Conservation (phyloP, 30 jellyfish, hydroid and myxozoan species). For the Hydractinia symbiolongicarpus region DNA sequence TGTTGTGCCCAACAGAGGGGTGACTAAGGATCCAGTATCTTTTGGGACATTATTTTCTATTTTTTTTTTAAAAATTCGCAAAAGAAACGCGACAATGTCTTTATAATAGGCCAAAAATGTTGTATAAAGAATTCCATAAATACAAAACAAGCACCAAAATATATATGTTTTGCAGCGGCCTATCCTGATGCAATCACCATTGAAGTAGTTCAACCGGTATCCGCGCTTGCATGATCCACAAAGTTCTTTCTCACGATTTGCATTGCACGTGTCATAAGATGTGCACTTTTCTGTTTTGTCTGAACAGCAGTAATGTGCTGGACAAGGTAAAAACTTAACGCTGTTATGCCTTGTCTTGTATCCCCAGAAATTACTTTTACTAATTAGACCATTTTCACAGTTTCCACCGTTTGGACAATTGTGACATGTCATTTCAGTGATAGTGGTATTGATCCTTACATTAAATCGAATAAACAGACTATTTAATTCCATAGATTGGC, state of each 20-base stretch:
- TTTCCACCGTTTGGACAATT: slow-evolving; percentile 2
- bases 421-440: too few species aligned
- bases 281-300: not conserved
- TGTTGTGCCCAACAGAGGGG: too few species aligned
- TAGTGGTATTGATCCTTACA: too few species aligned
- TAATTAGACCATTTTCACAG: not conserved
- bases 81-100: not conserved
- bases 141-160: slow-evolving; percentile 17
- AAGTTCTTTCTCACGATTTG: not conserved
- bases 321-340: slow-evolving; percentile 10
- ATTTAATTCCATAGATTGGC: too few species aligned
- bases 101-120: too few species aligned
- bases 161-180: not conserved
- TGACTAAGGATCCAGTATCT: too few species aligned
- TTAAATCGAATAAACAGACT: too few species aligned
- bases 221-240: slow-evolving; percentile 15
- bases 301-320: slow-evolving; percentile 6
- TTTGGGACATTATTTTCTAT: not conserved
- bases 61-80: not conserved
- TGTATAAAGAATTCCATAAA: not conserved
- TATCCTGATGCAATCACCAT: not conserved
- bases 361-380: slow-evolving; percentile 21
- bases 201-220: not conserved
- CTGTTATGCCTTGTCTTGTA: too few species aligned
- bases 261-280: not conserved